These are phyloP conservation scores for Trachemys scripta DNA, from an alignment of 2,113 vertebrate genomes.

Conservation along the genomic window DNA sequence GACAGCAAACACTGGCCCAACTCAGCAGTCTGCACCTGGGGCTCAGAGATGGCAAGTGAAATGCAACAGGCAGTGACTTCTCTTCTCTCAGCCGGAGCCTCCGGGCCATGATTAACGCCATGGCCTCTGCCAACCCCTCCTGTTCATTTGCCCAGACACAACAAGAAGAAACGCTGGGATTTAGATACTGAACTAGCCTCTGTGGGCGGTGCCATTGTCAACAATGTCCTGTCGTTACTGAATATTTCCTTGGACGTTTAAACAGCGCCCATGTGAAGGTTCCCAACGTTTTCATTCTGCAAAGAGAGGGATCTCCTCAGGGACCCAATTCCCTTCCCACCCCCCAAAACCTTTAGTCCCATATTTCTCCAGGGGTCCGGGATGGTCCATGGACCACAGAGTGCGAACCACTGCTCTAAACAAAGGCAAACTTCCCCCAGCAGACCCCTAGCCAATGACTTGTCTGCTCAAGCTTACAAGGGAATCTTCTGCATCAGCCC, in stretches of 20 bases:
- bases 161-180: neutral
- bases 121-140: neutral
- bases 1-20: accelerated
- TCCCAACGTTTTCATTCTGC: no score
- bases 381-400: neutral
- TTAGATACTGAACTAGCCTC: neutral
- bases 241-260: neutral
- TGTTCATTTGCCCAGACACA: neutral
- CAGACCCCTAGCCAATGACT: neutral
- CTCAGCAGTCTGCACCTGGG: accelerated
- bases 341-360: neutral
- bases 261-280: neutral
- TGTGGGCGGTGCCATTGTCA: neutral
- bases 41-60: accelerated
- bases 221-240: neutral
- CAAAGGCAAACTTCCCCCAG: neutral
- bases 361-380: accelerated
- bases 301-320: neutral
- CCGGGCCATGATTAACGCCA: neutral
- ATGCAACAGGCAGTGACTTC: neutral
- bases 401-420: neutral
- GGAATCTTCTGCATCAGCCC: neutral
- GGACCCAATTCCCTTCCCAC: neutral
- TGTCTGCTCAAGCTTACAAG: neutral
- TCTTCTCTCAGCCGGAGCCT: neutral